Base-by-base conservation (phyloP, 2,797 vertebrate genomes). In the Pseudochaenichthys georgianus region DNA sequence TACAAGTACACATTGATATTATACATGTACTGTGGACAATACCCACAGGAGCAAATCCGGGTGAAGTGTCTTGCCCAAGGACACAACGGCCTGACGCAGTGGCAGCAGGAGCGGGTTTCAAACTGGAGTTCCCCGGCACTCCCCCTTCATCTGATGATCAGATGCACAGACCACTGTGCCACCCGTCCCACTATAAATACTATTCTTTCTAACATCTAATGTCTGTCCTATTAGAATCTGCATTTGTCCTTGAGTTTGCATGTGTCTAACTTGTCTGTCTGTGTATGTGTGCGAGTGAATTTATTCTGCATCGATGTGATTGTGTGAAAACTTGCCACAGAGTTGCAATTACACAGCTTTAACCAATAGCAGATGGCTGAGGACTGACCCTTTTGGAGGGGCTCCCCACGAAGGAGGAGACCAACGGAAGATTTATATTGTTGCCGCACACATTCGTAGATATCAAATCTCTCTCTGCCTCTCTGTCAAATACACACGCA, bases 291-390 rank as follows among this genome's bases (percentile, higher is more conserved):
- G 61, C 38, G 48, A 57, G n/a, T 70, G 21, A 70, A 71, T 79
- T 75, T 59, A 69, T 58, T 58, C 60, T 28, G 72, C 75, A 65
- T 90, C 66, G 46, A 78, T 83, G 70, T 78, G 85, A 73, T 67
- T 84, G 81, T 83, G 77, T 88, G 84, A 87, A 88, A 70, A 88
- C 70, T 86, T 73, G 81, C 90, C 87, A 76, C 82, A 83, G 73
- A 79, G 74, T 83, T 87, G 78, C 84, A 81, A 48, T 80, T 82
- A 92, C 84, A 92, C 64, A 21, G 65, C 77, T 82, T 80, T 93
- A 95, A 94, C 76, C 53, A 77, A 74, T 69, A 91, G 77, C 94
- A 94, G 92, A 94, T 93, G 93, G 74, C 72, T 60, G 76, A 70
- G 67, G 75, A 92, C 82, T 73, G 85, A 89, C 87, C 81, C 74